phyloP scores from a whole-genome alignment of 37 sponge, comb jelly and placozoan species.

The Ianthella basta region DNA sequence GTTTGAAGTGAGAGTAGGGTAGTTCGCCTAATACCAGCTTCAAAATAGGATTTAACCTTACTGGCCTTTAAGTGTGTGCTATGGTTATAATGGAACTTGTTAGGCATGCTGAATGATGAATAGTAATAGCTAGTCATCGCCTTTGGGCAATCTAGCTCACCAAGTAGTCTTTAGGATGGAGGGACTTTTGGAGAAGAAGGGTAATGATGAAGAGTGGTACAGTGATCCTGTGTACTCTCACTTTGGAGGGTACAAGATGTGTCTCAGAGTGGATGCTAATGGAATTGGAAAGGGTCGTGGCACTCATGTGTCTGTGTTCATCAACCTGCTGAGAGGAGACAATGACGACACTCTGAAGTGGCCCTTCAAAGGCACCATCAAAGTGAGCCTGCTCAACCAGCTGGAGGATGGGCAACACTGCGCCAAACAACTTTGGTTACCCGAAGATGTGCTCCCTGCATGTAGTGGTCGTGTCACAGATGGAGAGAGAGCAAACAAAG shows the following conservation, averaged over 20 bases:
- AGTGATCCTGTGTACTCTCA: conserved; percentile 56
- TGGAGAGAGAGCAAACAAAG: too few relatives aligned
- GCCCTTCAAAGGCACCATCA: conserved; percentile 55
- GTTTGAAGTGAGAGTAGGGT: too few relatives aligned
- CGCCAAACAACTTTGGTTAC: not conserved
- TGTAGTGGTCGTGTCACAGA: not conserved
- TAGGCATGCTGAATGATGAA: too few relatives aligned
- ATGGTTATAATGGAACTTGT: too few relatives aligned
- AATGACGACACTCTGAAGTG: conserved; percentile 49
- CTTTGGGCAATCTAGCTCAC: too few relatives aligned
- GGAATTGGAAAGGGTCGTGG: conserved; percentile 12
- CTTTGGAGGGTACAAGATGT: conserved; percentile 50
- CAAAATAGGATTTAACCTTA: too few relatives aligned
- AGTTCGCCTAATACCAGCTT: too few relatives aligned
- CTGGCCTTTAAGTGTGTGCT: too few relatives aligned
- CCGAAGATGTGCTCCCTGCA: not conserved
- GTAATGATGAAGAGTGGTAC: conserved; percentile 27
- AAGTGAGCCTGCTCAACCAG: conserved; percentile 58
- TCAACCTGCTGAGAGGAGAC: conserved; percentile 51
- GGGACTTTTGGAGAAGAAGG: not conserved
- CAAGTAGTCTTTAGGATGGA: not conserved
- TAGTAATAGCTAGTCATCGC: too few relatives aligned
- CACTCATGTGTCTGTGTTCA: conserved; percentile 47
- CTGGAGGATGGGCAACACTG: conserved; percentile 40
- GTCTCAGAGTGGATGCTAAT: conserved; percentile 41